Conservation (phyloP, 1,140 invertebrate species). For the Mylabris phalerata region DNA sequence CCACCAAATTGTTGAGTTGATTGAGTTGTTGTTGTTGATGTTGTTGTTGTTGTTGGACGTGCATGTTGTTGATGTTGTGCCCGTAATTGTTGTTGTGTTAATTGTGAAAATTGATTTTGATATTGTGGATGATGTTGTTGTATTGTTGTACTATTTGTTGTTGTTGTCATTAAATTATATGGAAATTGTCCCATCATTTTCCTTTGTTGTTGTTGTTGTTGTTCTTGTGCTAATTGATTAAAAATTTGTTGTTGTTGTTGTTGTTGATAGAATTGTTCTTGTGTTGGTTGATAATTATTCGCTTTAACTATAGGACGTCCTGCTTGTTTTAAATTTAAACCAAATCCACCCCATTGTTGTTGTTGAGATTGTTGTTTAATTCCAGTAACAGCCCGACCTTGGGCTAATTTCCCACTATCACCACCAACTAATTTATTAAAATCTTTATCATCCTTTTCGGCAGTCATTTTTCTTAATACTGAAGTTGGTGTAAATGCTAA, state of each 20-base stretch:
- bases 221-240: conserved; percentile 24
- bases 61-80: conserved; percentile 37
- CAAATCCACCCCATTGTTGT: conserved; percentile 27
- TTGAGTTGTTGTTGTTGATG: conserved; percentile 9
- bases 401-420: conserved; percentile 30
- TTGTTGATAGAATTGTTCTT: conserved; percentile 2
- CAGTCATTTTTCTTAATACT: conserved; percentile 84
- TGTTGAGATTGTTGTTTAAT: conserved; percentile 28
- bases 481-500: conserved; percentile 86
- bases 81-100: conserved; percentile 35
- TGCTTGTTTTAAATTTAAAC: conserved; percentile 32
- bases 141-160: conserved; percentile 11
- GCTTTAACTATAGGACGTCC: conserved; percentile 53
- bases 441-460: conserved; percentile 63
- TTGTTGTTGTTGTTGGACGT: not conserved
- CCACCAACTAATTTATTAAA: conserved; percentile 16
- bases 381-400: conserved; percentile 45
- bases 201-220: conserved; percentile 32
- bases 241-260: conserved; percentile 37
- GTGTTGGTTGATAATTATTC: conserved; percentile 33
- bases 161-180: conserved; percentile 32
- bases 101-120: conserved; percentile 31
- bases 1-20: no score
- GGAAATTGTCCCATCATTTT: conserved; percentile 38
- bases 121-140: conserved; percentile 22